Percentiles rank a stretch among this genome's conserved stretches.
Evolutionary conservation across 2,797 vertebrate species (phyloP).

Genomic region (Urophycis tenuis): DNA sequence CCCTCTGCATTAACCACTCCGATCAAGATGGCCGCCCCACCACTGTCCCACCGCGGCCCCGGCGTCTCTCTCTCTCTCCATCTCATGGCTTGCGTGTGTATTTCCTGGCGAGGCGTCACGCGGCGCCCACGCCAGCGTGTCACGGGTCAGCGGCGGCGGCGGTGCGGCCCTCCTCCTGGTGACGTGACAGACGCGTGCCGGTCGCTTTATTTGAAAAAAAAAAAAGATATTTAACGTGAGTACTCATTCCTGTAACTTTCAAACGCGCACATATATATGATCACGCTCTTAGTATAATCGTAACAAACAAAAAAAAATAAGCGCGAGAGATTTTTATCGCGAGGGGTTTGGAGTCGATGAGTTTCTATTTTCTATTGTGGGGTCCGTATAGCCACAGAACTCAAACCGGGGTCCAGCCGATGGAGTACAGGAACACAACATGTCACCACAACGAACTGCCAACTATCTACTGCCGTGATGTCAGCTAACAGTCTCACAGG

Average conservation of each 20-base stretch:
- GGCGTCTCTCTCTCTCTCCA: neutral
- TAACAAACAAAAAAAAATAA: neutral
- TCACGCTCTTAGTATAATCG: neutral
- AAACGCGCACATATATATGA: neutral
- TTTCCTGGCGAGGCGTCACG: no score
- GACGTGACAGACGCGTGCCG: no score
- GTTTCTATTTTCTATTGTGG: neutral
- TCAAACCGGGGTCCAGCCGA: neutral
- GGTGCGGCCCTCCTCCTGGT: no score
- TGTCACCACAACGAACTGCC: constrained; percentile 25
- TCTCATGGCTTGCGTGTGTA: no score
- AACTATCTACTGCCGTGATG: constrained; percentile 34
- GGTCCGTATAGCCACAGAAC: constrained; percentile 3
- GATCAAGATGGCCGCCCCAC: neutral
- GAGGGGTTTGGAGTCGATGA: neutral
- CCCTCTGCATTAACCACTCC: constrained; percentile 26
- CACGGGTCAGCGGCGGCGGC: no score
- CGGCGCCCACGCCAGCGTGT: no score
- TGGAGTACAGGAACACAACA: constrained; percentile 19
- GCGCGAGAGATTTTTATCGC: neutral
- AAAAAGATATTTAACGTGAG: neutral
- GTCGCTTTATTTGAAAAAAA: neutral
- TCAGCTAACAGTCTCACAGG: constrained; percentile 30
- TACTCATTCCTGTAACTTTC: neutral
- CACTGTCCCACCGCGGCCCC: neutral